Conservation (phyloP, 2,113 vertebrate species). For the Apistogramma diplotaenia region DNA sequence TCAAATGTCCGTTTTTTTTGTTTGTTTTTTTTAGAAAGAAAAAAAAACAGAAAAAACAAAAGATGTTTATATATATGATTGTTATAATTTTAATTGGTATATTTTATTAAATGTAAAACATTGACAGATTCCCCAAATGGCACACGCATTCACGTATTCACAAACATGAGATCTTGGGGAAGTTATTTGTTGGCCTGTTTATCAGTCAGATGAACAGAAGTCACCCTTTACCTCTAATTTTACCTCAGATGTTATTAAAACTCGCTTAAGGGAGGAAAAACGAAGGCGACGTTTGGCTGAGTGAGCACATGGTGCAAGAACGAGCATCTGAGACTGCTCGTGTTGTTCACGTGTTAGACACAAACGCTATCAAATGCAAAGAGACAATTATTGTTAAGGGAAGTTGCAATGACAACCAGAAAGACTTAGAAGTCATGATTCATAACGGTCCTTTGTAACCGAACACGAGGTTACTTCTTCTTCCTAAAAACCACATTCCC, state of each 20-base stretch:
- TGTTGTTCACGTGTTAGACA: slow-evolving; percentile 31
- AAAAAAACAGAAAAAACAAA: slow-evolving; percentile 66
- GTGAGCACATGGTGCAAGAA: background rate
- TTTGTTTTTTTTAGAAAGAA: slow-evolving; percentile 58
- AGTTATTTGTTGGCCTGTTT: slow-evolving; percentile 63
- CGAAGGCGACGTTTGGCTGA: background rate
- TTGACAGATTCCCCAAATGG: slow-evolving; percentile 59
- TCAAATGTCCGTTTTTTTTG: slow-evolving; percentile 67
- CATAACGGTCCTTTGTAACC: slow-evolving; percentile 45
- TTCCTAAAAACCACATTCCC: slow-evolving; percentile 36
- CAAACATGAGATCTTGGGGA: slow-evolving; percentile 55
- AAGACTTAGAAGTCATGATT: slow-evolving; percentile 58
- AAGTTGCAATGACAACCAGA: slow-evolving; percentile 69
- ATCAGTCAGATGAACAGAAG: slow-evolving; percentile 65
- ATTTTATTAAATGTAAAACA: slow-evolving; percentile 78
- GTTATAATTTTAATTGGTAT: slow-evolving; percentile 76
- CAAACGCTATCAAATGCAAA: slow-evolving; percentile 44
- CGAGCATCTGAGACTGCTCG: slow-evolving; percentile 38
- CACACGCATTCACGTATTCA: slow-evolving; percentile 61
- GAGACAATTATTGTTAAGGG: slow-evolving; percentile 53
- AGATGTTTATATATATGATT: slow-evolving; percentile 78
- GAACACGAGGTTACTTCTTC: slow-evolving; percentile 38
- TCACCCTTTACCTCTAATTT: slow-evolving; percentile 78
- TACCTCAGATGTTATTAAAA: slow-evolving; percentile 72
- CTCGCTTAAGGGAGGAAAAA: slow-evolving; percentile 3